Evolutionary conservation across 2,113 vertebrate species (phyloP), one percentile per base, ranked within the genome.

Genomic region (Oophaga pumilio): DNA sequence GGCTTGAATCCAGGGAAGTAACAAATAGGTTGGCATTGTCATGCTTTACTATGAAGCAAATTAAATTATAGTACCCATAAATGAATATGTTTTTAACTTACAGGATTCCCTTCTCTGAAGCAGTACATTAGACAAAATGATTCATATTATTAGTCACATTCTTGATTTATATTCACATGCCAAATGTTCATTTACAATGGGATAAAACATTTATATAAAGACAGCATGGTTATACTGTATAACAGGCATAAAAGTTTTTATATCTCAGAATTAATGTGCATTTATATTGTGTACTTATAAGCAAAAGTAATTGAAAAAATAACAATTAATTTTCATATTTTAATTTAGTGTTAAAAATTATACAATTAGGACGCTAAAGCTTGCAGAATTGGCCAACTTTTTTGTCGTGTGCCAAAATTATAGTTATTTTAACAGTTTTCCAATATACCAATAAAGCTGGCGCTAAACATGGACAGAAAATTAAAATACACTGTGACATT

Each of bases 171-270:
- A 76, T 24, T 60, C n/a, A 33, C 6, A 33, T 69, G 76, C 43
- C 76, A 86, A 79, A 79, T 85, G 71, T 79, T 78, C n/a, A 56
- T 64, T 86, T 64, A 33, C 59, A 79, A 79, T n/a, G 24, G 76
- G 50, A 74, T 18, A 69, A 57, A 52, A 52, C 60, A 77, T 49
- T 85, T 77, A 49, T 28, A 20, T 33, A 57, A 71, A 52, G 57
- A 43, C 20, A 49, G 20, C 73, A 50, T 52, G 74, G 78, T 85
- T 77, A 66, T 50, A n/a, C n/a, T n/a, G n/a, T n/a, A 52, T 15
- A 69, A 69, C 12, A 12, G 52, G 53, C 10, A 20, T 60, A 60
- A n/a, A 59, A 28, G 53, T 26, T 18, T 59, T 59, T 1, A 33
- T 43, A 60, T 43, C 60, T 0, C 17, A 0, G 28, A 73, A 73